Evolutionary conservation across 2,888 invertebrate species (phyloP), one percentile per base, ranked within the genome.

Genomic region (Agriopis aurantiaria): DNA sequence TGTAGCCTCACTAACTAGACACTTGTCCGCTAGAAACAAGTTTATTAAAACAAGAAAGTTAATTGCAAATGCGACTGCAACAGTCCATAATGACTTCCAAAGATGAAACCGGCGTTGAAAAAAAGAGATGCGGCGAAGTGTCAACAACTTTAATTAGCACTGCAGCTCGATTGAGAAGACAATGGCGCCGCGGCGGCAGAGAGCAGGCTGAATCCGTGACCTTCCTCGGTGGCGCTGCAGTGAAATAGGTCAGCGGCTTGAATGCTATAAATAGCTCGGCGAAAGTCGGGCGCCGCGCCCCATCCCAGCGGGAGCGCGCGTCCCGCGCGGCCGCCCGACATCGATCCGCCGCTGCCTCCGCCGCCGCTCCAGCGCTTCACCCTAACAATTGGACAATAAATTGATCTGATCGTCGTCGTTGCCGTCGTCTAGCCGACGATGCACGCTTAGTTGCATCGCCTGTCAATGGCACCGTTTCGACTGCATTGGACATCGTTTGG

Each of bases 181-280:
- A 93, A 93, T 92, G 91, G 92, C 91, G 91, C 89, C 91, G 87
- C 85, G 86, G 84, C 87, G 90, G 85, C 91, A 91, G 85, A 90
- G 88, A 88, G 49, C 14, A 49, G 90, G 89, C 91, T 89, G 91
- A 88, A 93, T 91, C 93, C 93, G 91, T 94, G 94, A 94, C 93
- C 94, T 93, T 94, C 93, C 91, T 88, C 87, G 88, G 85, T 78
- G 89, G 90, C 88, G 89, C 91, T 92, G 92, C 93, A 92, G 90
- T 89, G 88, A 94, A 93, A 92, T 94, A 92, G 93, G 94, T 94
- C 94, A 93, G 93, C 93, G 92, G 93, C 93, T 92, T 92, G 89
- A 91, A 90, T 90, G 91, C 92, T 94, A 93, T 93, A 93, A 93
- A 94, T 94, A 94, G 94, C 93, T 91, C 88, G 91, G 91, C 86